Percentiles rank a stretch among this genome's conserved stretches.
phyloP scores from a whole-genome alignment of 1,140 invertebrate species.

The Cyphomyrmex costatus region DNA sequence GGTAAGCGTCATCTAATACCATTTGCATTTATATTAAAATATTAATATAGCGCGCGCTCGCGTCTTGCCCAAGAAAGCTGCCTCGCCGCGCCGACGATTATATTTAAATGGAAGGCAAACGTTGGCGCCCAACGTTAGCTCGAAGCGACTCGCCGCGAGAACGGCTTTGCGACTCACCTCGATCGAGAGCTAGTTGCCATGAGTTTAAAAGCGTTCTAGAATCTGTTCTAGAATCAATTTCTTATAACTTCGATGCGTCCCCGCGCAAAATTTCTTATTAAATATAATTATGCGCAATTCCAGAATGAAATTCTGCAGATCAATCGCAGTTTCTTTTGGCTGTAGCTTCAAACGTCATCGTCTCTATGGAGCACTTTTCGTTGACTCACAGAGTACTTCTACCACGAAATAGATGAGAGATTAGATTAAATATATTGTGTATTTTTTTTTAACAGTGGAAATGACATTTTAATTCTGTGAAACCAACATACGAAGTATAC shows the following conservation, averaged over 20 bases:
- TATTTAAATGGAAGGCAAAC: conserved; percentile 81
- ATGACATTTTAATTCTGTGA: no score
- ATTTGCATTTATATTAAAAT: conserved; percentile 85
- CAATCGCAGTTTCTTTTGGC: background rate
- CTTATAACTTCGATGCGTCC: background rate
- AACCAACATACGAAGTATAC: no score
- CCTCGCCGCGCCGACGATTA: conserved; percentile 76
- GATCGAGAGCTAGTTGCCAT: conserved; percentile 27
- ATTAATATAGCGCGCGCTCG: conserved; percentile 79
- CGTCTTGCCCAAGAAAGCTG: conserved; percentile 59
- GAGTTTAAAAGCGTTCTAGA: conserved; percentile 35
- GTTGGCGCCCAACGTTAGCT: conserved; percentile 73
- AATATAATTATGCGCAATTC: conserved; percentile 5
- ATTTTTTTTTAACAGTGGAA: no score
- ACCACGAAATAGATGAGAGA: no score
- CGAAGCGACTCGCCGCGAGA: conserved; percentile 56
- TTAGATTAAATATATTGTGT: no score
- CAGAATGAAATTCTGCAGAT: background rate
- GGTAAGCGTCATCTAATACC: conserved; percentile 82
- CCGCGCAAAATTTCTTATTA: background rate
- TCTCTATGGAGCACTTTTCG: background rate
- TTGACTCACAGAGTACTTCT: no score
- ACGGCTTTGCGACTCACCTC: conserved; percentile 64
- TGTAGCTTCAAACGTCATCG: background rate
- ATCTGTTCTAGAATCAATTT: conserved; percentile 38